phyloP scores from a whole-genome alignment of 2,888 invertebrate species.

The Scaptomyza caliginosa region DNA sequence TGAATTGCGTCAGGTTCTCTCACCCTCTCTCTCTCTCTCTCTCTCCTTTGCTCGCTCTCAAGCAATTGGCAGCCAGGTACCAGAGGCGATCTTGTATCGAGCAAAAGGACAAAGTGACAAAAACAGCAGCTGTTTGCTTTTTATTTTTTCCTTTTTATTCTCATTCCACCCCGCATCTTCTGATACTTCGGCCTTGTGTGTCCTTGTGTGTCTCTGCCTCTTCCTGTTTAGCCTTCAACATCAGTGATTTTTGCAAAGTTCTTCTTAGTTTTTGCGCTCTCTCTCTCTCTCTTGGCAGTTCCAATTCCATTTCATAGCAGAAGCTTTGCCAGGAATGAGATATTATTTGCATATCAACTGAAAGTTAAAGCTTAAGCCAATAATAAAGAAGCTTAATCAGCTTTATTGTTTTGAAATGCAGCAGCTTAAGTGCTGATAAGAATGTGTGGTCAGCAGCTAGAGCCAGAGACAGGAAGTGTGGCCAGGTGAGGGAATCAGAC shows the following conservation, averaged over 20 bases:
- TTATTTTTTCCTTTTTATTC: neutral
- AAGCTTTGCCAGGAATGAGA: too few species aligned
- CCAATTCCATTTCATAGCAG: neutral
- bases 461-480: neutral
- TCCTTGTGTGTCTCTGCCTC: neutral
- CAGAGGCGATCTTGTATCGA: neutral
- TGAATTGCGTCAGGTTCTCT: conserved; percentile 16
- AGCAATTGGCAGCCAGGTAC: conserved; percentile 12
- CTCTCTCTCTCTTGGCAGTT: too few species aligned
- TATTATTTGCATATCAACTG: neutral
- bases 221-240: neutral
- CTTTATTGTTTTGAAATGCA: conserved; percentile 34
- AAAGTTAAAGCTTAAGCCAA: too few species aligned
- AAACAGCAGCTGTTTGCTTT: conserved; percentile 4
- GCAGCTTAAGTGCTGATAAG: conserved; percentile 6
- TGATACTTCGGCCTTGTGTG: neutral
- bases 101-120: neutral
- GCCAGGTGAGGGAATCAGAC: neutral
- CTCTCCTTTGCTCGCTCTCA: neutral
- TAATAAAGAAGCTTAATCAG: neutral
- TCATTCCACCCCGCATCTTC: neutral
- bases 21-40: neutral
- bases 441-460: neutral
- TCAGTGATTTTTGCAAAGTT: neutral
- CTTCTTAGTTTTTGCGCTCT: neutral